phyloP scores from a whole-genome alignment of 1,140 invertebrate genomes.

The Platorchestia sp. region DNA sequence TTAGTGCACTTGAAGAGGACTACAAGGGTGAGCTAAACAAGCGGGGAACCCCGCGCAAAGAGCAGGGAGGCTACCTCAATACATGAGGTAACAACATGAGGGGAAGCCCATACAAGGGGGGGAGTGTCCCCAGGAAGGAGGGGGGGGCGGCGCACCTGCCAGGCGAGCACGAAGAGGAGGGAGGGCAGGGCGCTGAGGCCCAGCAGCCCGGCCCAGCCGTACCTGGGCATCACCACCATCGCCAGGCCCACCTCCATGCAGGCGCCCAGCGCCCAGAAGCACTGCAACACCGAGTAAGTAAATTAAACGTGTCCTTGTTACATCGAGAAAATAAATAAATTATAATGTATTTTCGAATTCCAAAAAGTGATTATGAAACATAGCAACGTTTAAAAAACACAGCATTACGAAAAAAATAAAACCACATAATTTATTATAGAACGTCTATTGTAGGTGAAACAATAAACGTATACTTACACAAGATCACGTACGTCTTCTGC shows the following conservation, averaged over 20 bases:
- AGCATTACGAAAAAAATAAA: no score
- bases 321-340: not conserved
- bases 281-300: constrained; percentile 80
- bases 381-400: no score
- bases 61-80: not conserved
- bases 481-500: no score
- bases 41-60: constrained; percentile 32
- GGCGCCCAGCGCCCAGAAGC: constrained; percentile 96
- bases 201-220: constrained; percentile 92
- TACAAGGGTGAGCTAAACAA: constrained; percentile 61
- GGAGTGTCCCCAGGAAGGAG: no score
- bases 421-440: no score
- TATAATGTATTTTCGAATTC: not conserved
- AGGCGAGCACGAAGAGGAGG: constrained; percentile 82
- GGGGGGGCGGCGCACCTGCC: constrained; percentile 76
- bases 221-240: constrained; percentile 89
- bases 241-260: constrained; percentile 93
- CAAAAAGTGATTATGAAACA: no score
- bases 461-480: no score
- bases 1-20: no score
- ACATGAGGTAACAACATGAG: no score
- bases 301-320: constrained; percentile 13
- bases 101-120: no score
- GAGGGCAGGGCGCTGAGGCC: constrained; percentile 89
- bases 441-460: no score